phyloP scores from a whole-genome alignment of 2,888 invertebrate genomes.

The Penaeus monodon region DNA sequence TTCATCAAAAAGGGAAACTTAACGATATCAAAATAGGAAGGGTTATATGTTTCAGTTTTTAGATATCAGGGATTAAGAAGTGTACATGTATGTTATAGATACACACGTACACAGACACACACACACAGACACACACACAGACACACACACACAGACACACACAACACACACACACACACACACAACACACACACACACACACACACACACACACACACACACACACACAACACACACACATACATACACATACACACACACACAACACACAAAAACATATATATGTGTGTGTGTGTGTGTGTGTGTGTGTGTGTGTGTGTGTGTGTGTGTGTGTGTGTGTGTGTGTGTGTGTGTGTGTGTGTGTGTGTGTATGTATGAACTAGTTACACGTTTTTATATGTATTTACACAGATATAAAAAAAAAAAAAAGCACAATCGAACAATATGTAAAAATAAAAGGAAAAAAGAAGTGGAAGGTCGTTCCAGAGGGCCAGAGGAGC shows the following conservation, averaged over 20 bases:
- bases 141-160: conserved; percentile 30
- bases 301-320: conserved; percentile 27
- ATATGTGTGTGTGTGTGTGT: neutral
- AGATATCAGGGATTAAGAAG: too few relatives aligned
- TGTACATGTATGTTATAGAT: neutral
- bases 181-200: conserved; percentile 24
- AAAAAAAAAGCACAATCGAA: too few relatives aligned
- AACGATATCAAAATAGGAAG: too few relatives aligned
- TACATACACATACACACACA: conserved; percentile 19
- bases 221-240: conserved; percentile 24
- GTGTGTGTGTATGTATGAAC: neutral
- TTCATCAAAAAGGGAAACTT: too few relatives aligned
- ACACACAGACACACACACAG: conserved; percentile 28
- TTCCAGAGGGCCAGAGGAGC: too few relatives aligned
- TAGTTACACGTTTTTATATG: too few relatives aligned
- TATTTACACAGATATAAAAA: too few relatives aligned
- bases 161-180: conserved; percentile 30
- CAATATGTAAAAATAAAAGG: too few relatives aligned
- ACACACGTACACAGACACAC: conserved; percentile 18
- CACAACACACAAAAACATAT: neutral
- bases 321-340: conserved; percentile 18
- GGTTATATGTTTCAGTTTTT: too few relatives aligned
- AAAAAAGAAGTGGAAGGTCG: too few relatives aligned
- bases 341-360: conserved; percentile 7
- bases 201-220: conserved; percentile 22